phyloP scores from a whole-genome alignment of 2,888 invertebrate species.

The Chloroclysta siterata region DNA sequence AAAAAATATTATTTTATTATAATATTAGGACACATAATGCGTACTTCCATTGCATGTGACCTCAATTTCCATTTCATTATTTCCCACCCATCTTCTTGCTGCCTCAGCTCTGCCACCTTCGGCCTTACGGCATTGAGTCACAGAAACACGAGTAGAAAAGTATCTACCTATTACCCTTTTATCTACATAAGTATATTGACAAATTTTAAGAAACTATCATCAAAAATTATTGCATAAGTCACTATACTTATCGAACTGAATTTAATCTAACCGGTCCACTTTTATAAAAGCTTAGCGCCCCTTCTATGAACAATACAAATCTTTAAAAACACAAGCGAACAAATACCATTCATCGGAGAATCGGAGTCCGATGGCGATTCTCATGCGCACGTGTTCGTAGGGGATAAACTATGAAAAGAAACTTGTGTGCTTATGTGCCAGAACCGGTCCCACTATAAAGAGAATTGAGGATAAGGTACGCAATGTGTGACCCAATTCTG shows the following conservation, averaged over 20 bases:
- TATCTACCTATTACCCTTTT: no score
- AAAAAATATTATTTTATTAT: no score
- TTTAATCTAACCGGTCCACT: constrained; percentile 17
- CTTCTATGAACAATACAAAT: constrained; percentile 37
- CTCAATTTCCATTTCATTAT: no score
- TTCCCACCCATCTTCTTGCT: no score
- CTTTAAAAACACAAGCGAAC: constrained; percentile 43
- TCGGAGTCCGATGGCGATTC: constrained; percentile 52
- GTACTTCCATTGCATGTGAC: no score
- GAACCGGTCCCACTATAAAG: constrained; percentile 58
- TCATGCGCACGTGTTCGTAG: constrained; percentile 74
- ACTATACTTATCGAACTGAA: constrained; percentile 12
- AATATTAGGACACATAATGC: no score
- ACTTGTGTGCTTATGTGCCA: constrained; percentile 49
- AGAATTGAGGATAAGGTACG: constrained; percentile 60
- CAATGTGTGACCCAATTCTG: constrained; percentile 80
- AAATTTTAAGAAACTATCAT: no score
- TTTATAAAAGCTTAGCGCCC: constrained; percentile 32
- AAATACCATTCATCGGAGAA: constrained; percentile 56
- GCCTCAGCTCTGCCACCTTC: no score
- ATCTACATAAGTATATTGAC: no score
- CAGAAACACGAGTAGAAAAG: no score
- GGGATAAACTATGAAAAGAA: constrained; percentile 63
- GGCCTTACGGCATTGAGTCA: no score
- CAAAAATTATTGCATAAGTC: not conserved